phyloP scores from a whole-genome alignment of 2,888 invertebrate genomes.

The Scaeva pyrastri region DNA sequence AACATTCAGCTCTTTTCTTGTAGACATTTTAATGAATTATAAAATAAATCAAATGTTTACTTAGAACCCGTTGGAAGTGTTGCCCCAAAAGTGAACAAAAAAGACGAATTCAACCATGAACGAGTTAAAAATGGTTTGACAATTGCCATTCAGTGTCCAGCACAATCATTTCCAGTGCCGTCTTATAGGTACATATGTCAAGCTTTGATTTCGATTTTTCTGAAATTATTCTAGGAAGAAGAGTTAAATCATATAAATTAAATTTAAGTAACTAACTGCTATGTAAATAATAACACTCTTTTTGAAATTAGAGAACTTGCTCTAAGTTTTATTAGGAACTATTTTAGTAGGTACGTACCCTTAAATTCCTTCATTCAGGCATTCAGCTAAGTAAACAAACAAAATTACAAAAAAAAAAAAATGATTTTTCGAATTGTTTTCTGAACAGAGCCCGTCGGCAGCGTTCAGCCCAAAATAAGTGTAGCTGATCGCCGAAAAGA shows the following conservation, averaged over 20 bases:
- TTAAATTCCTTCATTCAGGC: conserved; percentile 58
- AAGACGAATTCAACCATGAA: conserved; percentile 87
- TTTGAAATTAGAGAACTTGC: too few relatives aligned
- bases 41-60: too few relatives aligned
- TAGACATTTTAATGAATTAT: neutral
- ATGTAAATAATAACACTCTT: too few relatives aligned
- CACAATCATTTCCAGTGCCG: conserved; percentile 86
- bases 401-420: neutral
- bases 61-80: conserved; percentile 85
- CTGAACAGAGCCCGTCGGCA: conserved; percentile 83
- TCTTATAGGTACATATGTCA: conserved; percentile 85
- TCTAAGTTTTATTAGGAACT: too few relatives aligned
- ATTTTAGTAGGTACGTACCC: too few relatives aligned
- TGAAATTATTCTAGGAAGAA: too few relatives aligned
- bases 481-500: conserved; percentile 83
- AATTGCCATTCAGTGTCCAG: conserved; percentile 85
- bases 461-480: conserved; percentile 86
- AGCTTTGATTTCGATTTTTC: too few relatives aligned
- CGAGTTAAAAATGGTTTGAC: conserved; percentile 87
- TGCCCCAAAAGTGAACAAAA: conserved; percentile 87
- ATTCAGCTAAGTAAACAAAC: neutral
- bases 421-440: neutral
- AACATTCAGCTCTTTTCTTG: conserved; percentile 10
- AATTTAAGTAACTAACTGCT: too few relatives aligned
- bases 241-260: too few relatives aligned